Evolutionary conservation across 1,140 invertebrate genomes (phyloP).

Genomic region (Dermatophagoides farinae): DNA sequence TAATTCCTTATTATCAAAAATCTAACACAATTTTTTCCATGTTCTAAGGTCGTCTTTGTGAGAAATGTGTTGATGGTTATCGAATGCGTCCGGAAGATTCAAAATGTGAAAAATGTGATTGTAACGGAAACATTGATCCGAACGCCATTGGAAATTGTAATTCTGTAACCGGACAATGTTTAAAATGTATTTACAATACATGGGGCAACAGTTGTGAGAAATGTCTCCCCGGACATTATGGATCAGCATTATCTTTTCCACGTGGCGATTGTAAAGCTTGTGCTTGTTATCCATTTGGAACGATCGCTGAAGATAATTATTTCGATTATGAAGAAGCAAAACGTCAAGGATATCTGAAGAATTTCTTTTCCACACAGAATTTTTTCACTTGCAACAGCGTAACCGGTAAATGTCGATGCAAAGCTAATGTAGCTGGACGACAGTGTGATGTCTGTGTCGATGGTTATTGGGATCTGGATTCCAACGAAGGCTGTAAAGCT

Average conservation of each 20-base stretch:
- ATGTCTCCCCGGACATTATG: slow-evolving; percentile 69
- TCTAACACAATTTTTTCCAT: not conserved
- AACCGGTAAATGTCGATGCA: slow-evolving; percentile 73
- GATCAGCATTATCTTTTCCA: slow-evolving; percentile 58
- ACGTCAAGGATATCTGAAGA: not conserved
- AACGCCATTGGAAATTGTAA: slow-evolving; percentile 61
- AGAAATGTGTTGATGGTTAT: slow-evolving; percentile 81
- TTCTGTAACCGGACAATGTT: slow-evolving; percentile 67
- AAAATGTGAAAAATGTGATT: slow-evolving; percentile 65
- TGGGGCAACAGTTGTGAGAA: slow-evolving; percentile 58
- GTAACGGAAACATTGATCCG: slow-evolving; percentile 69
- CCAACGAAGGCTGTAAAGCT: slow-evolving; percentile 39
- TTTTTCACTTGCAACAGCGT: slow-evolving; percentile 45
- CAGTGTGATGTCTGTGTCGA: slow-evolving; percentile 61
- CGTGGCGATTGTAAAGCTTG: slow-evolving; percentile 62
- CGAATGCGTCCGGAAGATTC: slow-evolving; percentile 41
- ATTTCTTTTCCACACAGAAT: not conserved
- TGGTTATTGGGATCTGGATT: slow-evolving; percentile 32
- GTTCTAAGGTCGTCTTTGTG: slow-evolving; percentile 26
- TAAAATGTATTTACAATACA: slow-evolving; percentile 93
- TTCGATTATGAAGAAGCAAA: not conserved
- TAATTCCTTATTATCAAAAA: not conserved
- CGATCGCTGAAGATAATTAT: slow-evolving; percentile 36
- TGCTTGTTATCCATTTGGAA: slow-evolving; percentile 10
- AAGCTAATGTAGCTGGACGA: slow-evolving; percentile 50